These are phyloP conservation scores for Cynoglossus semilaevis DNA, from an alignment of 2,113 vertebrate species.

Conservation along the genomic window DNA sequence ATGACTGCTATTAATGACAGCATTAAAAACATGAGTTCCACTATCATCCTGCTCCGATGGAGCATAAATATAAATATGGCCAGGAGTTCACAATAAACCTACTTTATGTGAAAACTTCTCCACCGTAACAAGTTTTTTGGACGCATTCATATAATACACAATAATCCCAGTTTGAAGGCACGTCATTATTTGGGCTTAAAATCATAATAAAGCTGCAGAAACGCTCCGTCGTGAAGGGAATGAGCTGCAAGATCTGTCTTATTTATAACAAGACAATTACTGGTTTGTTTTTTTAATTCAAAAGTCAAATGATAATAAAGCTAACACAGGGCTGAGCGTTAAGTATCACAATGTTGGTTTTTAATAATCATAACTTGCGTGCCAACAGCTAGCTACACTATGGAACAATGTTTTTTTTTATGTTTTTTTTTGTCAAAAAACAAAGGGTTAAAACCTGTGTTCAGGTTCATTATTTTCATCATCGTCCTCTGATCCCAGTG, in stretches of 20 bases:
- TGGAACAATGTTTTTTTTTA: constrained; percentile 11
- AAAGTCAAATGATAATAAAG: no score
- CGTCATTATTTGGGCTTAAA: background rate
- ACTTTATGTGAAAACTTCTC: background rate
- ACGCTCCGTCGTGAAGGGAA: no score
- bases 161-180: background rate
- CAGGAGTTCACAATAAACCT: background rate
- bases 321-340: no score
- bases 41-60: background rate
- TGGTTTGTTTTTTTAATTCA: no score
- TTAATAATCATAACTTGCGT: no score
- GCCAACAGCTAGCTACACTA: background rate
- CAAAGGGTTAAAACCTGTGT: no score
- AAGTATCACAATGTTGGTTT: no score
- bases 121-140: background rate
- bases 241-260: no score
- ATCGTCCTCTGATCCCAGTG: constrained; percentile 11
- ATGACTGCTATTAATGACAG: constrained; percentile 32
- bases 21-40: constrained; percentile 3
- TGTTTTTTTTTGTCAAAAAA: no score
- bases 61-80: background rate
- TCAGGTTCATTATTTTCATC: background rate
- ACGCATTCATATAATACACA: background rate
- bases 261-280: no score
- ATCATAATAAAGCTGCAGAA: background rate